Conservation (phyloP, 2,113 vertebrate species). For the Orcinus orca region DNA sequence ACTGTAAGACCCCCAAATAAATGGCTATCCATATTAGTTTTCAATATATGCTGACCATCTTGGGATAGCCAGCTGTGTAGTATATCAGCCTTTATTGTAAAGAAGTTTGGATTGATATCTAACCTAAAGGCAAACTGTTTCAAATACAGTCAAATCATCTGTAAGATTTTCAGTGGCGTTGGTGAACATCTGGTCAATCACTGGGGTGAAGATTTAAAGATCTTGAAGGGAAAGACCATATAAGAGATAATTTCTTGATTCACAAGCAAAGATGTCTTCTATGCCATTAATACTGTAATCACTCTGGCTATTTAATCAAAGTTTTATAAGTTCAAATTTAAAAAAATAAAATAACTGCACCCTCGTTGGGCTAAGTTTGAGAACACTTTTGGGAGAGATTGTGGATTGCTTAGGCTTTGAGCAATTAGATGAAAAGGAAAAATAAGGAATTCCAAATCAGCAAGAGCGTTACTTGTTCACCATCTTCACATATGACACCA, state of each 20-base stretch:
- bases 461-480: neutral
- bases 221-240: neutral
- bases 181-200: no score
- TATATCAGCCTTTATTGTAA: neutral
- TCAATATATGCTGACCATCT: neutral
- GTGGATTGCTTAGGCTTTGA: rapidly evolving
- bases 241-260: neutral
- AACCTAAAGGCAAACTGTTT: neutral
- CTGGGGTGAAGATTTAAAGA: no score
- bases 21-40: neutral
- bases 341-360: neutral
- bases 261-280: neutral
- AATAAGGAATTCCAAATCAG: neutral
- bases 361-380: neutral
- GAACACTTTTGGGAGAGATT: rapidly evolving
- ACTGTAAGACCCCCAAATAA: neutral
- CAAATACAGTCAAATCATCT: neutral
- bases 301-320: neutral
- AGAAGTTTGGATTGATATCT: neutral
- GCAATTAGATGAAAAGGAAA: neutral
- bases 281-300: neutral
- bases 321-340: neutral
- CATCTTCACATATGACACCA: neutral
- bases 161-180: neutral
- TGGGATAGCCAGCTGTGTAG: neutral